Percentiles rank a stretch among this genome's conserved stretches.
These are phyloP conservation scores for Lasioglossum figueresi DNA, from an alignment of 2,888 invertebrate genomes.

Conservation along the genomic window DNA sequence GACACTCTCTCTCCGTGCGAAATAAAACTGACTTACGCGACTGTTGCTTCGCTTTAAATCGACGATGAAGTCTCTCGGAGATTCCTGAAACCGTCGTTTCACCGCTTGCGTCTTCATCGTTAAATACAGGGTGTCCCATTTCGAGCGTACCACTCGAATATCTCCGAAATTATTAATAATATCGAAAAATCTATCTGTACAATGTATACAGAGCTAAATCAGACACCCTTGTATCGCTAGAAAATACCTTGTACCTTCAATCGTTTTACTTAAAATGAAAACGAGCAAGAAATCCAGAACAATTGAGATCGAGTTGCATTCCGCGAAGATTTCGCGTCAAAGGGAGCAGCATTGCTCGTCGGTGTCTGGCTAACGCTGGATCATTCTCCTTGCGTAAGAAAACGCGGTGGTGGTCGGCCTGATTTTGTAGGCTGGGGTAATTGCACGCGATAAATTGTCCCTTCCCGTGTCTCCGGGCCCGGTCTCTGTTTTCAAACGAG, in stretches of 20 bases:
- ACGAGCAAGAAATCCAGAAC: no score
- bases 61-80: not conserved
- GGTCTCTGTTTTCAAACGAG: conserved; percentile 63
- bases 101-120: no score
- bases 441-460: conserved; percentile 77
- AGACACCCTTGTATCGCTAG: no score
- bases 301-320: not conserved
- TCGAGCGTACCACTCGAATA: no score
- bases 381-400: conserved; percentile 64
- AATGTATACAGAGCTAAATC: no score
- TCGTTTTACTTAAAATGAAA: no score
- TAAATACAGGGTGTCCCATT: no score
- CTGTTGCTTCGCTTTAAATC: not conserved
- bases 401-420: conserved; percentile 52
- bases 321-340: not conserved
- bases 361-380: not conserved
- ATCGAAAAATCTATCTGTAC: no score
- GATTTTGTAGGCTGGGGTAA: conserved; percentile 73
- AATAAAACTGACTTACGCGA: not conserved
- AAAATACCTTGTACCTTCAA: no score
- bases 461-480: conserved; percentile 65
- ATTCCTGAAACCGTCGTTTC: no score
- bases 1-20: not conserved
- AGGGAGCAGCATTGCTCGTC: not conserved
- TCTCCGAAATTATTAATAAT: no score